Conservation (phyloP, 2,888 invertebrate species). For the Unio pictorum region DNA sequence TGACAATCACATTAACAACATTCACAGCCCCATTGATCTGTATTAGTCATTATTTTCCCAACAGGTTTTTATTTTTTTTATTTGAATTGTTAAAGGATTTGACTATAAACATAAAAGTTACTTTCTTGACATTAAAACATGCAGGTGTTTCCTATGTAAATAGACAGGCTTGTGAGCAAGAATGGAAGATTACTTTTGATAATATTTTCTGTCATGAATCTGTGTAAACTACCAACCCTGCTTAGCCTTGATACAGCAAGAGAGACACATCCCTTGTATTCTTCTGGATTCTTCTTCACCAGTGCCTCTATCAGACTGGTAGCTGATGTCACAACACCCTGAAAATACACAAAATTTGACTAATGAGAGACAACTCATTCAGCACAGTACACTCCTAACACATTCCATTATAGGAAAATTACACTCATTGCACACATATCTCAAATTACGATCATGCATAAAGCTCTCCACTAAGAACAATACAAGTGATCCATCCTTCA, state of each 20-base stretch:
- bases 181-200: no score
- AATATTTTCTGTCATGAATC: not conserved
- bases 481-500: no score
- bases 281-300: slow-evolving; percentile 98
- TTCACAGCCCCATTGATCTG: no score
- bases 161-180: no score
- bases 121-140: no score
- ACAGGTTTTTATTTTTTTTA: no score
- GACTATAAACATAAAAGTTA: no score
- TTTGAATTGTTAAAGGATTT: no score
- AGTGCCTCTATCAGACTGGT: slow-evolving; percentile 98
- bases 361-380: not conserved
- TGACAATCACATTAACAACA: no score
- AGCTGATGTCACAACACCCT: slow-evolving; percentile 98
- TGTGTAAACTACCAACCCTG: slow-evolving; percentile 75
- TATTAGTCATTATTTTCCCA: no score
- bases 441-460: not conserved
- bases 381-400: not conserved
- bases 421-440: slow-evolving; percentile 1
- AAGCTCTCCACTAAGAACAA: no score
- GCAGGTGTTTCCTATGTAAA: no score
- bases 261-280: slow-evolving; percentile 99
- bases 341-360: slow-evolving; percentile 9
- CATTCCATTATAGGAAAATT: not conserved
- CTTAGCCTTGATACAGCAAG: slow-evolving; percentile 97